Evolutionary conservation across 1,140 invertebrate genomes (phyloP).

Genomic region (Solen grandis): DNA sequence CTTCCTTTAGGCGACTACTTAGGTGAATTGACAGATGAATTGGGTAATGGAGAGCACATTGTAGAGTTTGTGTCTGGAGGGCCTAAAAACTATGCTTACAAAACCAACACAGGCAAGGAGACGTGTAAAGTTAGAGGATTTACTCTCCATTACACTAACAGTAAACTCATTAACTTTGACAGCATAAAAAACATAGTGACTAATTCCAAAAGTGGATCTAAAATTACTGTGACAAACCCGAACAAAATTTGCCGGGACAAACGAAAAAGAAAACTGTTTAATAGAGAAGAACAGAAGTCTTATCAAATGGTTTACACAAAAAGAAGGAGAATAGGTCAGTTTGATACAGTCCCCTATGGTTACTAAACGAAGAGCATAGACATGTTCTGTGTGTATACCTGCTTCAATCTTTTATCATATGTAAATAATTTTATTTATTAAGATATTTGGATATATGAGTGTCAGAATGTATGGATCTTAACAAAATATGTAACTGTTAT

Average conservation of each 20-base stretch:
- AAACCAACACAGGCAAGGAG: background rate
- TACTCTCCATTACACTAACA: conserved; percentile 3
- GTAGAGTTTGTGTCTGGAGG: conserved; percentile 24
- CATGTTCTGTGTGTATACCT: too few species aligned
- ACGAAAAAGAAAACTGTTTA: background rate
- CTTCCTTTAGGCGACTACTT: too few species aligned
- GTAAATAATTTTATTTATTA: too few species aligned
- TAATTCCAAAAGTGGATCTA: background rate
- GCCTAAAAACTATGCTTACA: conserved; percentile 25
- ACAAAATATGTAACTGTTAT: too few species aligned
- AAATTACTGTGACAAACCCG: conserved; percentile 1
- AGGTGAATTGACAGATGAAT: too few species aligned
- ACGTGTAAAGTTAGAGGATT: conserved; percentile 7
- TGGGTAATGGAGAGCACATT: too few species aligned
- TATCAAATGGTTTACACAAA: conserved; percentile 14
- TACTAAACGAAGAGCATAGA: too few species aligned
- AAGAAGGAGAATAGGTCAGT: background rate
- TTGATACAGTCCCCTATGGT: conserved; percentile 24
- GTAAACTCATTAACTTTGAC: conserved; percentile 8
- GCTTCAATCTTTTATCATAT: too few species aligned
- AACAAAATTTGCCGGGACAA: conserved; percentile 30
- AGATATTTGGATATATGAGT: too few species aligned
- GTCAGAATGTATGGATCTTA: too few species aligned
- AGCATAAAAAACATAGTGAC: conserved; percentile 31
- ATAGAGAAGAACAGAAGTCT: conserved; percentile 8